Evolutionary conservation across 2,888 invertebrate genomes (phyloP).

Genomic region (Nipponacmea schrenckii): DNA sequence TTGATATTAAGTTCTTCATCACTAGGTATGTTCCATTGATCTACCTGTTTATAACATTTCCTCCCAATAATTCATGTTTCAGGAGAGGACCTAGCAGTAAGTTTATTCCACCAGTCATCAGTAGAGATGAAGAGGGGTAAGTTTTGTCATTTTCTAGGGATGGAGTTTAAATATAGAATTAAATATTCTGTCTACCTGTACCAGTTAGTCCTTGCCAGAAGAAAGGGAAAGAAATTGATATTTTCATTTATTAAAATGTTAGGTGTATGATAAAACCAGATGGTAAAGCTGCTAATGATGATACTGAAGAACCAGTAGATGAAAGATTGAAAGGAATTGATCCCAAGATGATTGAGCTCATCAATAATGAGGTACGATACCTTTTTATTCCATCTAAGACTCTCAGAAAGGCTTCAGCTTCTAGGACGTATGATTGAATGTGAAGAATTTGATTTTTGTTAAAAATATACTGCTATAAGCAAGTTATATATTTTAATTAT

Average conservation of each 20-base stretch:
- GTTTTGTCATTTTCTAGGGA: constrained; percentile 1
- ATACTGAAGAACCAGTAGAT: constrained; percentile 52
- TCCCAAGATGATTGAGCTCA: constrained; percentile 89
- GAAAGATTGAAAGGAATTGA: constrained; percentile 82
- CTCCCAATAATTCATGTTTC: constrained; percentile 22
- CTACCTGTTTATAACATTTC: no score
- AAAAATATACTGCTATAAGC: not conserved
- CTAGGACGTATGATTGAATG: not conserved
- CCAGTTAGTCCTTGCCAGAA: not conserved
- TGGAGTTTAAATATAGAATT: not conserved
- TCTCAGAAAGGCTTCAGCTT: constrained; percentile 6
- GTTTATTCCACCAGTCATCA: constrained; percentile 81
- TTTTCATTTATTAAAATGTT: not conserved
- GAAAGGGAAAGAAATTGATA: not conserved
- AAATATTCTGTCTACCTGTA: no score
- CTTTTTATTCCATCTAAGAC: not conserved
- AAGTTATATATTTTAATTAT: not conserved
- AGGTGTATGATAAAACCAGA: constrained; percentile 21
- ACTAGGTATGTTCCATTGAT: no score
- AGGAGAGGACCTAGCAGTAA: constrained; percentile 76
- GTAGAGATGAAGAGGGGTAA: constrained; percentile 70
- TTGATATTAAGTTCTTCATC: not conserved
- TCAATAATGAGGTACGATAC: constrained; percentile 78
- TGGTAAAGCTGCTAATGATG: constrained; percentile 17
- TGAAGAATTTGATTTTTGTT: not conserved